Evolutionary conservation across 2,888 invertebrate species (phyloP).

Genomic region (Ochropleura plecta): DNA sequence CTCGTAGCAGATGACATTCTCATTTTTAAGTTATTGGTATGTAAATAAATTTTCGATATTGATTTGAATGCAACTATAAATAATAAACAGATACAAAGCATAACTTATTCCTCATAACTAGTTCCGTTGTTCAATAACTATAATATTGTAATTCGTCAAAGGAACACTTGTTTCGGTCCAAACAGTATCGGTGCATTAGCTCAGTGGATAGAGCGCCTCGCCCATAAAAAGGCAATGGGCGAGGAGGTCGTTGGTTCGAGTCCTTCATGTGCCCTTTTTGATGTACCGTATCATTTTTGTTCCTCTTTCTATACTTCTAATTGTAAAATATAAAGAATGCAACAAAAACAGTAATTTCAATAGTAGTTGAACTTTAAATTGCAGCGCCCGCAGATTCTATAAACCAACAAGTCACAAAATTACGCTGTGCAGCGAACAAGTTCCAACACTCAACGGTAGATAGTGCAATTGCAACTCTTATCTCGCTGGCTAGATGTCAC

Average conservation of each 20-base stretch:
- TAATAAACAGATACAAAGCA: too few relatives aligned
- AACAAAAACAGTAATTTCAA: neutral
- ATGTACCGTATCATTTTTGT: neutral
- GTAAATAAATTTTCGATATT: too few relatives aligned
- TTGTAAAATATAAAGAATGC: neutral
- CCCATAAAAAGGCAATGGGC: neutral
- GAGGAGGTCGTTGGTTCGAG: conserved; percentile 13
- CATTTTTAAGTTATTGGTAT: too few relatives aligned
- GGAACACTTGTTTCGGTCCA: neutral
- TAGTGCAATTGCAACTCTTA: neutral
- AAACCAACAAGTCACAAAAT: neutral
- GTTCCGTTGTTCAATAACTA: neutral
- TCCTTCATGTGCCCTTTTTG: neutral
- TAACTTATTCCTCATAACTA: neutral
- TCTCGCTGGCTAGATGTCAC: neutral
- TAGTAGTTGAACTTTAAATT: neutral
- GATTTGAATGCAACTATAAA: too few relatives aligned
- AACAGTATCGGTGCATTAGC: neutral
- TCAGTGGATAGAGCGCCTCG: conserved; percentile 8
- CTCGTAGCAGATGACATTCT: too few relatives aligned
- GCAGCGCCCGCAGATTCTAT: neutral
- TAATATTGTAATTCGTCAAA: neutral
- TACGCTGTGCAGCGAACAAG: neutral
- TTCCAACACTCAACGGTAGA: neutral
- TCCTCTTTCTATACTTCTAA: neutral